Base-by-base conservation (phyloP, 2,113 vertebrate species). In the Corythoichthys haematopterus region DNA sequence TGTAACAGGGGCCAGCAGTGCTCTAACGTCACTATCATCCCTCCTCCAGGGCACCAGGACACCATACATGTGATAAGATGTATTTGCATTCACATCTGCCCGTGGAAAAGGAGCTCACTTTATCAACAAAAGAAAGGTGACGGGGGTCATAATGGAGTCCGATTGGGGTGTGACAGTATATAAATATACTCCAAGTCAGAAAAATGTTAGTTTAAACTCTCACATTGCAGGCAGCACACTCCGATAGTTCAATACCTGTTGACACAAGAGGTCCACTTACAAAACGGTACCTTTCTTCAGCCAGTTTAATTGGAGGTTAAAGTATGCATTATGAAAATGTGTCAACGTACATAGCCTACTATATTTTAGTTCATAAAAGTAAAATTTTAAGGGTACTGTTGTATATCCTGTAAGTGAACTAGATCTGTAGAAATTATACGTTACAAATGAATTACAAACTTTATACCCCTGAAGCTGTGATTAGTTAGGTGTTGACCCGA, bases 1-100 rank as follows among this genome's bases (percentile, higher is more conserved):
- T 85, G 48, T 77, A 80, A 79, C 76, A 80, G 76, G 70, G 84
- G 77, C 77, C 79, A 86, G 79, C 71, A 72, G 77, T 15, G 11
- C 13, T 57, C 83, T 50, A 76, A 64, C 67, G 77, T 67, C 78
- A 80, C 74, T 52, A 75, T 73, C 69, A 78, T 81, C 81, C 73
- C 48, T 48, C 66, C 76, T 71, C 37, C 51, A 36, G 79, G 71
- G 70, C 67, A 73, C 45, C 45, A 47, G 51, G 47, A 52, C 33
- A 63, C 33, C 13, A 57, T 33, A 57, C 33, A 72, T 46, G 70
- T 73, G 78, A 85, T 75, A 77, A 71, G 45, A 46, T 5, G 20
- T 62, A 56, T 67, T 68, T 71, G 70, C 68, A 75, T 63, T 55
- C 36, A 64, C 70, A 76, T 58, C 56, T 45, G n/a, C 4, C 16